These are phyloP conservation scores for Diphyllodes magnificus DNA, from an alignment of 2,113 vertebrate genomes.

Conservation along the genomic window DNA sequence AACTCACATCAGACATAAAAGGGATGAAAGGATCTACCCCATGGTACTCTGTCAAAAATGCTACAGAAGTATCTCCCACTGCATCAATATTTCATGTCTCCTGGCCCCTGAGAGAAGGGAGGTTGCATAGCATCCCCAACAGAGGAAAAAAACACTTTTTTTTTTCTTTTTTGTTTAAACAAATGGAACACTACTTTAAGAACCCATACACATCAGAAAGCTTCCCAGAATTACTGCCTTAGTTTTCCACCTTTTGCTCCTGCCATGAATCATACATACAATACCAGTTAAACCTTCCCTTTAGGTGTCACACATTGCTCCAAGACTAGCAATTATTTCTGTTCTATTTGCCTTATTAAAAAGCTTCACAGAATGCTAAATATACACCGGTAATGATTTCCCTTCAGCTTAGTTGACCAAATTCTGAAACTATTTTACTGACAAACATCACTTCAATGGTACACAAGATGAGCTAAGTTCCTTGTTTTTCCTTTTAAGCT, in stretches of 20 bases:
- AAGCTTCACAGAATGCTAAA: neutral
- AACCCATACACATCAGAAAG: neutral
- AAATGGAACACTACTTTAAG: neutral
- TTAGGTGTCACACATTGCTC: neutral
- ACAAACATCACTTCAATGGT: neutral
- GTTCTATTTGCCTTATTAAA: neutral
- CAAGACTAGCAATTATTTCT: neutral
- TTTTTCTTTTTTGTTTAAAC: neutral
- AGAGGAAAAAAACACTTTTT: neutral
- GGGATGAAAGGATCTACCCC: neutral
- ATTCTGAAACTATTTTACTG: neutral
- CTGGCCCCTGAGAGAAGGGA: neutral
- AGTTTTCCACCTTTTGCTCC: neutral
- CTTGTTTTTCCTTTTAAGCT: neutral
- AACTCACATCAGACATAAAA: neutral
- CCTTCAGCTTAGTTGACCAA: neutral
- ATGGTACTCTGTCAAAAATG: neutral
- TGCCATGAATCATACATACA: neutral
- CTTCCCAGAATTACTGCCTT: neutral
- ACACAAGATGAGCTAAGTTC: neutral
- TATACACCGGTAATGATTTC: neutral
- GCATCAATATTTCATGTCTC: slow-evolving; percentile 11
- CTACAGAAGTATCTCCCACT: neutral
- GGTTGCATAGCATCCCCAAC: neutral
- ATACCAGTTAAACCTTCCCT: neutral